Evolutionary conservation across 1,140 invertebrate species (phyloP), one percentile per base, ranked within the genome.

Genomic region (Listronotus bonariensis): DNA sequence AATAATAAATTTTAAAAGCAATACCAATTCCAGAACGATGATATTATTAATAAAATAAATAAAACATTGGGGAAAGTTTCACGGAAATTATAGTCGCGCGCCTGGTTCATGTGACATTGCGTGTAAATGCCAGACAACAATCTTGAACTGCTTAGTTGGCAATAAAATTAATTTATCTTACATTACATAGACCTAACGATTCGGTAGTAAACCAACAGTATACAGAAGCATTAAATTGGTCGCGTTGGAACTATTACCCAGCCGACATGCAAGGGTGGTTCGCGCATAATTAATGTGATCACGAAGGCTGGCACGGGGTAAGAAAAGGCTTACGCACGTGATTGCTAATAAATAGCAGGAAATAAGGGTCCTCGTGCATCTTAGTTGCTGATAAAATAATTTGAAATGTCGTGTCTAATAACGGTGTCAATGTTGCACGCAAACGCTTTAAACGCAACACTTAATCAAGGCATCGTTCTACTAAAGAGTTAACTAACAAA

Each of bases 101-200:
- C 45, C 57, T 40, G 36, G 45, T 59, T 59, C 46, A 51, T 49
- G 57, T 59, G 57, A 59, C 57, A 48, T 59, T 51, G 57, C 57
- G 57, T 59, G 57, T 49, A 57, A 46, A 46, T 20, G 69, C 62
- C 69, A 72, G 74, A 74, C 75, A 77, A 77, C 74, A 78, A 78
- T 78, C 74, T 78, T 73, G 65, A 69, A 68, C 76, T 78, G 76
- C 75, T 78, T 78, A 78, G 75, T 68, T 74, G 72, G 75, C 75
- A 77, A 78, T 78, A 77, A 78, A 78, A 78, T 78, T 78, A 78
- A 78, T 78, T 78, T 78, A 77, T 77, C 77, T 76, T 76, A 68
- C 75, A 76, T 76, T 78, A 76, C 68, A 72, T 68, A 65, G 34
- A 36, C 31, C 49, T 52, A 52, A 38, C 49, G 49, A 38, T 60